Conservation (phyloP, 2,888 invertebrate species). For the Orthonychiurus folsomi region DNA sequence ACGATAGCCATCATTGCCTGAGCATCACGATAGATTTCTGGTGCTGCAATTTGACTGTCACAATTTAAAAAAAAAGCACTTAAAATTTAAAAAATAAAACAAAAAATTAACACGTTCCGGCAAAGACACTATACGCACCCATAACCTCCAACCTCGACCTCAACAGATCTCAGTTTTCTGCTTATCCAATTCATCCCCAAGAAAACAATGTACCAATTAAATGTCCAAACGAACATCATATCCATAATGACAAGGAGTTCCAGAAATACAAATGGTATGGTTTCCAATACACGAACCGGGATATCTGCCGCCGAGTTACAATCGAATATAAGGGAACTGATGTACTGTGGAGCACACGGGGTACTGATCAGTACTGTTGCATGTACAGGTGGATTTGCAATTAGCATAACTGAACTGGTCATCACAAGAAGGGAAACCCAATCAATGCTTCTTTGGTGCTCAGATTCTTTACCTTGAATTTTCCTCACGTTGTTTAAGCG, state of each 20-base stretch:
- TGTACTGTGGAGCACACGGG: constrained; percentile 9
- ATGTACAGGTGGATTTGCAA: constrained; percentile 3
- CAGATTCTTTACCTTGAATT: neutral
- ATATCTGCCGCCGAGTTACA: neutral
- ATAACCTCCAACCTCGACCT: constrained; percentile 1
- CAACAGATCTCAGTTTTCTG: neutral
- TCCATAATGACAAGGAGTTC: neutral
- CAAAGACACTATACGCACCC: neutral
- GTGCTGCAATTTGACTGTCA: too few relatives aligned
- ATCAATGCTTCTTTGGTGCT: neutral
- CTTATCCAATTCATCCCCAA: constrained; percentile 3
- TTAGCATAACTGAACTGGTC: neutral
- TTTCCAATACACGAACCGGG: neutral
- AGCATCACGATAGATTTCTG: neutral
- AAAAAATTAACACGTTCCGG: too few relatives aligned
- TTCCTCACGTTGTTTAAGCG: too few relatives aligned
- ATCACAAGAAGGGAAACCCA: neutral
- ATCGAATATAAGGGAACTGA: neutral
- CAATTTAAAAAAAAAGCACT: too few relatives aligned
- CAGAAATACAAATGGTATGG: neutral
- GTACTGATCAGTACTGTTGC: neutral
- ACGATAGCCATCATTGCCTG: neutral
- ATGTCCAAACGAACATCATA: constrained; percentile 3
- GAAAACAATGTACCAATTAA: neutral
- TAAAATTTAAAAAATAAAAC: too few relatives aligned